phyloP scores from a whole-genome alignment of 2,888 invertebrate species.

The Trachelus stipa region DNA sequence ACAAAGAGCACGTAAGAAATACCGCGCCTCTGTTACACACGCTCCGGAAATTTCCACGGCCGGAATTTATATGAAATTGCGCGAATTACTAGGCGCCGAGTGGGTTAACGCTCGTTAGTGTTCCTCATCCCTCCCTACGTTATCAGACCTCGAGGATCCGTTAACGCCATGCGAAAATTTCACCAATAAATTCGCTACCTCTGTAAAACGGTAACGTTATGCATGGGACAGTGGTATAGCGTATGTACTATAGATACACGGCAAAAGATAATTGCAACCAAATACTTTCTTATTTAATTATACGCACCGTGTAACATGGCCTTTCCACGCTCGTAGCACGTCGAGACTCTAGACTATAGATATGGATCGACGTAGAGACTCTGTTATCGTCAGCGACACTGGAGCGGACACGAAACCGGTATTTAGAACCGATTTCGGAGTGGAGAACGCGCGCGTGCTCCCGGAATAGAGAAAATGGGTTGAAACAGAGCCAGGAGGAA shows the following conservation, averaged over 20 bases:
- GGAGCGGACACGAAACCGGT: constrained; percentile 3
- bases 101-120: constrained; percentile 19
- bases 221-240: not conserved
- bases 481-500: not conserved
- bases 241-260: not conserved
- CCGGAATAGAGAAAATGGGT: not conserved
- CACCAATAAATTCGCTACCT: not conserved
- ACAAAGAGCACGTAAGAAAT: constrained; percentile 62
- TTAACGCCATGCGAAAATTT: not conserved
- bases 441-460: constrained; percentile 25
- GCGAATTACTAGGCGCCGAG: constrained; percentile 57
- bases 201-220: not conserved
- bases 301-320: not conserved
- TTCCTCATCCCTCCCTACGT: not conserved
- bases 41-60: constrained; percentile 57
- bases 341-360: not conserved
- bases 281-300: not conserved
- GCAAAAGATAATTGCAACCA: not conserved
- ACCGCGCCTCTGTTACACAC: constrained; percentile 37
- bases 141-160: not conserved
- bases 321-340: not conserved
- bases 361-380: not conserved
- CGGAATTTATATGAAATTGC: constrained; percentile 67
- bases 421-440: constrained; percentile 45
- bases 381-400: not conserved